Evolutionary conservation across 2,888 invertebrate species (phyloP).

Genomic region (Unio pictorum): DNA sequence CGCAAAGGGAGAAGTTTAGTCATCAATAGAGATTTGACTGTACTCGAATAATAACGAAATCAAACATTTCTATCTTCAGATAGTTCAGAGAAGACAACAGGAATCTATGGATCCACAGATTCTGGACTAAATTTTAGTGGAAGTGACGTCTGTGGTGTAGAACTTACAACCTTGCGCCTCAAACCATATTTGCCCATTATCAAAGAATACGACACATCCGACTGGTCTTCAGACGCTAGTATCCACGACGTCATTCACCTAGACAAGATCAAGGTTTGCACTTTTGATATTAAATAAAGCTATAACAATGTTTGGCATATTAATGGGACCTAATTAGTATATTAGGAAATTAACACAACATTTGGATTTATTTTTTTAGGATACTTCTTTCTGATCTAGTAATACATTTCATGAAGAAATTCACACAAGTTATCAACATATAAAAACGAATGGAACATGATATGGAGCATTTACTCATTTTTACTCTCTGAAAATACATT

Average conservation of each 20-base stretch:
- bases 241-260: constrained; percentile 43
- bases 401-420: too few species aligned
- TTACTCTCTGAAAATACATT: too few species aligned
- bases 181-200: constrained; percentile 26
- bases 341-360: too few species aligned
- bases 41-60: not conserved
- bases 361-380: too few species aligned
- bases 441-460: too few species aligned
- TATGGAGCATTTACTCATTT: too few species aligned
- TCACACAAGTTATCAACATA: too few species aligned
- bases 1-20: too few species aligned
- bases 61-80: not conserved
- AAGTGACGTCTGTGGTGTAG: constrained; percentile 10
- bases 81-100: constrained; percentile 20
- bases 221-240: constrained; percentile 44
- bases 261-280: constrained; percentile 29
- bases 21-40: too few species aligned
- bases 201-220: constrained; percentile 35
- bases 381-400: too few species aligned
- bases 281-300: not conserved
- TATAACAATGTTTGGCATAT: too few species aligned
- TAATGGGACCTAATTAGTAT: too few species aligned
- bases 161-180: constrained; percentile 16
- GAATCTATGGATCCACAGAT: constrained; percentile 31
- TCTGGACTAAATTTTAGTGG: constrained; percentile 24